phyloP scores from a whole-genome alignment of 2,888 invertebrate genomes.

The Alloscopus bannaensis region DNA sequence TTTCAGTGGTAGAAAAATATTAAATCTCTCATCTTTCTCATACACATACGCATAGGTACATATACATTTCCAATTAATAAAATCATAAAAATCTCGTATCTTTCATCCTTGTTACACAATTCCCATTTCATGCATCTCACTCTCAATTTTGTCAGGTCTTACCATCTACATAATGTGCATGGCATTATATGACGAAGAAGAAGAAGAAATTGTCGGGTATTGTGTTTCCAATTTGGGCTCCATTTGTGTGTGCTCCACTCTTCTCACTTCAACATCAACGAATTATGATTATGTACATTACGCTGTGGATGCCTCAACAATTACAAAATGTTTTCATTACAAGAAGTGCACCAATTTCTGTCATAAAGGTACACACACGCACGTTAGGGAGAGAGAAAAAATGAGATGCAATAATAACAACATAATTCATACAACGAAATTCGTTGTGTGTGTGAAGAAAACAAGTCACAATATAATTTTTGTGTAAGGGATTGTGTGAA shows the following conservation, averaged over 20 bases:
- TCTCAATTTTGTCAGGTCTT: not conserved
- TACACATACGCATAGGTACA: not conserved
- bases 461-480: too few species aligned
- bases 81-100: not conserved
- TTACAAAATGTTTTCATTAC: too few species aligned
- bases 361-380: too few species aligned
- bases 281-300: not conserved
- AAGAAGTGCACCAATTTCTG: too few species aligned
- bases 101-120: not conserved
- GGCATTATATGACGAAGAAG: too few species aligned
- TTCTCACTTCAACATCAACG: not conserved
- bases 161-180: not conserved
- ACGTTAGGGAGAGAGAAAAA: too few species aligned
- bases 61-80: not conserved
- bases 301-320: not conserved
- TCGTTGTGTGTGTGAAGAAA: too few species aligned
- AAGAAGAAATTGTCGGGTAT: not conserved
- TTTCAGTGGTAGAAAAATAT: not conserved
- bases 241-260: not conserved
- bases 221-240: not conserved
- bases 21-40: not conserved
- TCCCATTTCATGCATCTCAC: conserved; percentile 12
- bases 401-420: too few species aligned
- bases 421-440: too few species aligned
- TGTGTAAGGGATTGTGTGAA: too few species aligned